These are phyloP conservation scores for Drosophila pandora DNA, from an alignment of 1,140 invertebrate species.

Conservation along the genomic window DNA sequence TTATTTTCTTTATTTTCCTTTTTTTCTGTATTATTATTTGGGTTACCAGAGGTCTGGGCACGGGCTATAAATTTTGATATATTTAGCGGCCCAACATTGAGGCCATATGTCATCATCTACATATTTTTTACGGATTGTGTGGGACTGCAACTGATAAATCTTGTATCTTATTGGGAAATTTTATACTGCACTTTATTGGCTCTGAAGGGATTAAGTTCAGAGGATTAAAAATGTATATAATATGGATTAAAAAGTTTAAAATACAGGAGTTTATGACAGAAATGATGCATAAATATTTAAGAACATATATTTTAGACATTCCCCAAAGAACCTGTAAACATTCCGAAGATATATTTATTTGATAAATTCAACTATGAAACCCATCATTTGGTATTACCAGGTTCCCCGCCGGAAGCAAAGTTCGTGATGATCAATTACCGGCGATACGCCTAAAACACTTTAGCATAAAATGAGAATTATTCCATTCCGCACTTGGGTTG, in stretches of 20 bases:
- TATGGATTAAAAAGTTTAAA: background rate
- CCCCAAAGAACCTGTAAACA: too few relatives aligned
- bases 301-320: background rate
- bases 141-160: conserved; percentile 26
- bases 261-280: background rate
- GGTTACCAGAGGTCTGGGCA: conserved; percentile 43
- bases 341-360: too few relatives aligned
- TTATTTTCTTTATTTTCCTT: conserved; percentile 35
- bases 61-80: conserved; percentile 57
- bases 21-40: conserved; percentile 39
- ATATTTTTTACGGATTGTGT: conserved; percentile 39
- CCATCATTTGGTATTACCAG: too few relatives aligned
- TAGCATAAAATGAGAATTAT: conserved; percentile 19
- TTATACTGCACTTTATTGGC: background rate
- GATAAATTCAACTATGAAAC: background rate
- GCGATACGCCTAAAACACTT: conserved; percentile 52
- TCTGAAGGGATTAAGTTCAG: conserved; percentile 14
- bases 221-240: background rate
- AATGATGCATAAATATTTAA: background rate
- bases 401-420: background rate
- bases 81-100: conserved; percentile 46
- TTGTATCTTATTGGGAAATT: conserved; percentile 10
- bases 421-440: conserved; percentile 21
- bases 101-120: conserved; percentile 51
- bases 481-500: conserved; percentile 6